These are phyloP conservation scores for Fistularia commersonii DNA, from an alignment of 2,797 vertebrate species.

Conservation along the genomic window DNA sequence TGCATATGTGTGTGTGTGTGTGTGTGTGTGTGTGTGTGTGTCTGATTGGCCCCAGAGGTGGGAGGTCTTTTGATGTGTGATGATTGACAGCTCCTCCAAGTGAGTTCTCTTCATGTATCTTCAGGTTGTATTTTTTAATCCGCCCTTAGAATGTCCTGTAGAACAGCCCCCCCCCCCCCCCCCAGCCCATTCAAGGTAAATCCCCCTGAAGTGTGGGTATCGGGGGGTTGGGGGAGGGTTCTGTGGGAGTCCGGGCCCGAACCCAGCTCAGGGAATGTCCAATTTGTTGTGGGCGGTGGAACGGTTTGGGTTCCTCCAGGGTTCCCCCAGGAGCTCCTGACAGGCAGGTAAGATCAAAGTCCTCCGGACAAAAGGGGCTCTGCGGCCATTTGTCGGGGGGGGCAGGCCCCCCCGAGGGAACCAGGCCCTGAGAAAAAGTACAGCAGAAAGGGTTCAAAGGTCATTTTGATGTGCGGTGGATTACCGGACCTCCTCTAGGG, in stretches of 20 bases:
- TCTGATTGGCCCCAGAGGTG: conserved; percentile 61
- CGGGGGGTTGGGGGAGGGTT: conserved; percentile 35
- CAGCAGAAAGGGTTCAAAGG: conserved; percentile 89
- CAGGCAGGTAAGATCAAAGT: conserved; percentile 97
- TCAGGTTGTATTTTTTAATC: no score
- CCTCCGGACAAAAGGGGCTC: conserved; percentile 86
- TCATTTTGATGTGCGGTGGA: conserved; percentile 88
- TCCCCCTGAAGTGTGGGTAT: conserved; percentile 50
- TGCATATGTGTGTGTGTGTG: conserved; percentile 6
- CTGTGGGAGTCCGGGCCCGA: conserved; percentile 54
- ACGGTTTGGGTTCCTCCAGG: conserved; percentile 88
- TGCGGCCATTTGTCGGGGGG: conserved; percentile 90
- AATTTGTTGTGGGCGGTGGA: conserved; percentile 86
- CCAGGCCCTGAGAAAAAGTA: conserved; percentile 86
- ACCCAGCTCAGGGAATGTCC: conserved; percentile 83
- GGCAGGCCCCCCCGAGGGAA: conserved; percentile 84
- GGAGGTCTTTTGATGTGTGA: conserved; percentile 69
- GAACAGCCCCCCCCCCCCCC: no score
- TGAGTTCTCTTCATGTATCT: no score
- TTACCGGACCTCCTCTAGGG: conserved; percentile 81
- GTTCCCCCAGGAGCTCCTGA: conserved; percentile 82
- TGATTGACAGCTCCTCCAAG: no score
- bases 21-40: conserved; percentile 8
- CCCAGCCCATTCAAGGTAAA: no score
- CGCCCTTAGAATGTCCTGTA: no score